Percentiles rank a stretch among this genome's conserved stretches.
Evolutionary conservation across 2,888 invertebrate genomes (phyloP).

Genomic region (Microctonus aethiopoides): DNA sequence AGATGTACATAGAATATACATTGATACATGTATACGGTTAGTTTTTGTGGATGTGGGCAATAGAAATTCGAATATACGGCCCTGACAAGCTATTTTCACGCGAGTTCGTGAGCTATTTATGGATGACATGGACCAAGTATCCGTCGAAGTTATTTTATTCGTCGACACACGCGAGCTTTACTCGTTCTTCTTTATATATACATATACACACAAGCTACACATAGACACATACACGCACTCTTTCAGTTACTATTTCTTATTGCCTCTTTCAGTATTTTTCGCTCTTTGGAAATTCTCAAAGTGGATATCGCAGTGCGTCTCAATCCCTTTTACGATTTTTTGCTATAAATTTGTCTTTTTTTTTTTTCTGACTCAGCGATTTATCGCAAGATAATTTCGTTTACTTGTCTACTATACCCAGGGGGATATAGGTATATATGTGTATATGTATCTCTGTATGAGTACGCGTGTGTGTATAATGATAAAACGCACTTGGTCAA

Average conservation of each 20-base stretch:
- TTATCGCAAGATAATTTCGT: background rate
- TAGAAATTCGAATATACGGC: conserved; percentile 50
- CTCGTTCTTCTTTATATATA: background rate
- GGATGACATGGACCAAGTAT: conserved; percentile 38
- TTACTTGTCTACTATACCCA: background rate
- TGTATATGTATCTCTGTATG: no score
- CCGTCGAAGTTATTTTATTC: conserved; percentile 52
- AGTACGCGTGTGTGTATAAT: background rate
- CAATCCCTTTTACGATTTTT: background rate
- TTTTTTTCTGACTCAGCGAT: background rate
- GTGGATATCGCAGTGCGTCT: background rate
- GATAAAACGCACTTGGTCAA: background rate
- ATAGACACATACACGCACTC: no score
- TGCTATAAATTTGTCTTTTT: background rate
- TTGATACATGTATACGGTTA: background rate
- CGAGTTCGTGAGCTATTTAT: conserved; percentile 59
- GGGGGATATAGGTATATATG: no score
- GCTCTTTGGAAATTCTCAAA: background rate
- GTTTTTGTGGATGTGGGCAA: conserved; percentile 34
- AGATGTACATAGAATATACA: background rate
- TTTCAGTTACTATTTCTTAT: background rate
- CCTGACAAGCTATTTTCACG: conserved; percentile 61
- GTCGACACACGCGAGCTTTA: conserved; percentile 24
- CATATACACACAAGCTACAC: background rate
- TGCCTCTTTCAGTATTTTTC: background rate